Percentiles rank a stretch among this genome's conserved stretches.
Evolutionary conservation across 1,140 invertebrate genomes (phyloP).

Genomic region (Neodiprion fabricii): DNA sequence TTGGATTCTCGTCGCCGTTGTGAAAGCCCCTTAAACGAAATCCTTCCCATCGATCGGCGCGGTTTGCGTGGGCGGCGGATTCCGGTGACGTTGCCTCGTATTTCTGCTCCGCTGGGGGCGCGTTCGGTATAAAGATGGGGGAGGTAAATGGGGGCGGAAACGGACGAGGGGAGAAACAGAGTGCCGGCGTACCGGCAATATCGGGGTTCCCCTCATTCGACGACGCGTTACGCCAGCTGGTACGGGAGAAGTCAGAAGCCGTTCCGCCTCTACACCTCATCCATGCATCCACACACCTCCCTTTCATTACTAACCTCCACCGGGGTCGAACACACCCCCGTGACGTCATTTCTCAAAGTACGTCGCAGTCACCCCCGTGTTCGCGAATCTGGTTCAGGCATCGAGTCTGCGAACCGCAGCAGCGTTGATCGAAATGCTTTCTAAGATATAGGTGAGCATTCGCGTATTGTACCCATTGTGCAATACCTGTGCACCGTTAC

Average conservation of each 20-base stretch:
- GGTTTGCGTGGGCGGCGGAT: conserved; percentile 11
- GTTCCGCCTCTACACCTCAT: background rate
- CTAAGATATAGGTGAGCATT: no score
- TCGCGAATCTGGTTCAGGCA: background rate
- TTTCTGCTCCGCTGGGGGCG: background rate
- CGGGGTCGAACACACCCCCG: background rate
- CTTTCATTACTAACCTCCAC: conserved; percentile 1
- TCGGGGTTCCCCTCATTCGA: background rate
- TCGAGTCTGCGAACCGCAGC: no score
- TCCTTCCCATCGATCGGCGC: conserved; percentile 17
- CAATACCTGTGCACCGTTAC: no score
- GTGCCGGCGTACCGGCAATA: background rate
- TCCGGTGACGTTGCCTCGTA: conserved; percentile 20
- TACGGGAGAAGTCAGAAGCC: background rate
- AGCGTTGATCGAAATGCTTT: no score
- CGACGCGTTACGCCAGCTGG: conserved; percentile 1
- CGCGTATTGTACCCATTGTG: no score
- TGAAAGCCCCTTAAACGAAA: conserved; percentile 2
- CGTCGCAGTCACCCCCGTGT: background rate
- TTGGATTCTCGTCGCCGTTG: background rate
- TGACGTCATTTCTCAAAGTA: background rate
- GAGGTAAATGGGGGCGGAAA: background rate
- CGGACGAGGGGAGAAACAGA: background rate
- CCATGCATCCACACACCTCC: background rate
- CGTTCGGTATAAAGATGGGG: background rate